Percentiles rank a stretch among this genome's conserved stretches.
Evolutionary conservation across 2,888 invertebrate genomes (phyloP).

Genomic region (Cheilosia soror): DNA sequence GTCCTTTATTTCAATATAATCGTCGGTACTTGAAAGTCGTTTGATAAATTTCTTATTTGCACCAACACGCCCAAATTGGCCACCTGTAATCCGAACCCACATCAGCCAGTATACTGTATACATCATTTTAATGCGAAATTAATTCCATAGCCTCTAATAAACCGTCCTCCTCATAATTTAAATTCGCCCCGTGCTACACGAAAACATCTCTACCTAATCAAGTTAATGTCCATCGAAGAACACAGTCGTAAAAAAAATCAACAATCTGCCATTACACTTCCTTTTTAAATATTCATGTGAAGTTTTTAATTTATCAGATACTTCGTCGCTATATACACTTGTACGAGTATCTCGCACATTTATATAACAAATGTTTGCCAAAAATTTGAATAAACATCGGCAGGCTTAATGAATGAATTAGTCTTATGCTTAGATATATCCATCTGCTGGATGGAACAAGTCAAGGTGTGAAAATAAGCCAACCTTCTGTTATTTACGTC

Average conservation of each 20-base stretch:
- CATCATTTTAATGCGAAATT: constrained; percentile 60
- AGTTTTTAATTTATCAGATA: constrained; percentile 33
- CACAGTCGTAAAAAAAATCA: constrained; percentile 14
- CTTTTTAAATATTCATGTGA: constrained; percentile 67
- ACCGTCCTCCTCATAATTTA: constrained; percentile 63
- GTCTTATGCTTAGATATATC: background rate
- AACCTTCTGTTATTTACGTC: constrained; percentile 53
- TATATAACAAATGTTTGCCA: constrained; percentile 6
- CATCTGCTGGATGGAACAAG: background rate
- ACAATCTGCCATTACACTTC: constrained; percentile 47
- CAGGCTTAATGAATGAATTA: constrained; percentile 54
- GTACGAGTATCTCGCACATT: constrained; percentile 7
- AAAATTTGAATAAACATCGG: constrained; percentile 59
- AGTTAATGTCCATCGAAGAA: constrained; percentile 58
- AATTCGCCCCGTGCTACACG: constrained; percentile 30
- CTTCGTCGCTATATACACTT: background rate
- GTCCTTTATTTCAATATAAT: too few species aligned
- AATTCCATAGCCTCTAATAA: constrained; percentile 63
- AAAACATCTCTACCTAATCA: constrained; percentile 57
- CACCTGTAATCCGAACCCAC: constrained; percentile 35
- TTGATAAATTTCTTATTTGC: background rate
- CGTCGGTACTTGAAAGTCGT: background rate
- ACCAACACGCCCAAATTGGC: constrained; percentile 41
- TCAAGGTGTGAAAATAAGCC: constrained; percentile 67
- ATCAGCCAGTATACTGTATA: constrained; percentile 55